Evolutionary conservation across 2,113 vertebrate genomes (phyloP).

Genomic region (Atlantisia rogersi): DNA sequence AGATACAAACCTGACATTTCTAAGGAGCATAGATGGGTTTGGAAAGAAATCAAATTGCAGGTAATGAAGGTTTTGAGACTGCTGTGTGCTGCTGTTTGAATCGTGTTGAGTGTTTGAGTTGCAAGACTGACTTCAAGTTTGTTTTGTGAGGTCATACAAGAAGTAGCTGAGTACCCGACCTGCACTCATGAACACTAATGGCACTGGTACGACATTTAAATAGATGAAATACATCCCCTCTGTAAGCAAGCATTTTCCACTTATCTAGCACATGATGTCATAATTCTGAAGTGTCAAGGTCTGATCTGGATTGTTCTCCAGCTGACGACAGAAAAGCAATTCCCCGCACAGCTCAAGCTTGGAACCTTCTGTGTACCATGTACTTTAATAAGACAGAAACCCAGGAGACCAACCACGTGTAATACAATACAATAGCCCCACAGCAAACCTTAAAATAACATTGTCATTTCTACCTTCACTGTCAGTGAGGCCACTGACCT

Average conservation of each 20-base stretch:
- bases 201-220: neutral
- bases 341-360: neutral
- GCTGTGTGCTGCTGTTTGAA: neutral
- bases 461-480: neutral
- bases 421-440: neutral
- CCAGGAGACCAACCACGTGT: neutral
- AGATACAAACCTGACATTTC: neutral
- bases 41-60: neutral
- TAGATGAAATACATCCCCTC: neutral
- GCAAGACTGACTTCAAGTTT: neutral
- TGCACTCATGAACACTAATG: neutral
- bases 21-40: neutral
- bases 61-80: neutral
- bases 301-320: neutral
- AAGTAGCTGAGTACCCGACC: neutral
- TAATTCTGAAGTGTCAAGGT: neutral
- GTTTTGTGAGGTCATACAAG: neutral
- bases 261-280: neutral
- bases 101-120: fast-evolving
- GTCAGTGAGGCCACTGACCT: fast-evolving
- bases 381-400: neutral
- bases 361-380: fast-evolving
- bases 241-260: neutral
- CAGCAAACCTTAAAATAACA: neutral
- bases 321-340: neutral